A percentile compares a stretch with the other conserved stretches of the same genome.
Conservation (phyloP, 2,888 invertebrate species). For the Dendrolimus houi region DNA sequence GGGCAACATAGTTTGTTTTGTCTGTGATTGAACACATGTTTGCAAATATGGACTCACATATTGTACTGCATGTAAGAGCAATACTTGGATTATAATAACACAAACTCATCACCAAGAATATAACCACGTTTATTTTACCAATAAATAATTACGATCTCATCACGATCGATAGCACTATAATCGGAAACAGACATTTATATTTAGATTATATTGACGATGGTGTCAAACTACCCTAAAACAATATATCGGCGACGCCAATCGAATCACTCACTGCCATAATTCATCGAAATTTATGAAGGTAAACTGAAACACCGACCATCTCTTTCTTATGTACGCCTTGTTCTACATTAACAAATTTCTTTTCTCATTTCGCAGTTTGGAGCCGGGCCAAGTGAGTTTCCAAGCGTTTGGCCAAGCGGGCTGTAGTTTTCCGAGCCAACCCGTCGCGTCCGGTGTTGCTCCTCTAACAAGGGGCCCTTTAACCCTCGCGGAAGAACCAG, state of each 20-base stretch:
- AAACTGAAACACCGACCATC: conserved; percentile 55
- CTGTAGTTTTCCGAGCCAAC: conserved; percentile 72
- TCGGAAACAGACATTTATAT: conserved; percentile 43
- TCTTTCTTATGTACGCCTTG: conserved; percentile 61
- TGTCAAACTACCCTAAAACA: conserved; percentile 63
- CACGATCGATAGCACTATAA: conserved; percentile 28
- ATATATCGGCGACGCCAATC: conserved; percentile 60
- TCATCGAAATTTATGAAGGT: conserved; percentile 65
- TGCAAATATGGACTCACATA: neutral
- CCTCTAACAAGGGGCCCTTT: conserved; percentile 35
- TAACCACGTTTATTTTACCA: neutral
- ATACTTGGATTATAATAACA: neutral
- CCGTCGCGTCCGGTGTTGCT: conserved; percentile 68
- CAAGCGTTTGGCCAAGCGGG: conserved; percentile 67
- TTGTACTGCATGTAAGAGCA: conserved; percentile 1
- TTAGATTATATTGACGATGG: conserved; percentile 51
- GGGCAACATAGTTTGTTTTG: neutral
- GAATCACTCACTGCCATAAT: conserved; percentile 66
- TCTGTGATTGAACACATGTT: neutral
- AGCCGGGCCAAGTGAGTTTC: conserved; percentile 75
- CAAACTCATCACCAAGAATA: neutral
- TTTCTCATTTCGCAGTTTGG: conserved; percentile 77
- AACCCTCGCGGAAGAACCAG: conserved; percentile 45
- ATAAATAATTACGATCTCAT: conserved; percentile 23
- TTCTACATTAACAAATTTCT: conserved; percentile 68